phyloP scores from a whole-genome alignment of 2,888 invertebrate species.

The Eupithecia pulchellata region DNA sequence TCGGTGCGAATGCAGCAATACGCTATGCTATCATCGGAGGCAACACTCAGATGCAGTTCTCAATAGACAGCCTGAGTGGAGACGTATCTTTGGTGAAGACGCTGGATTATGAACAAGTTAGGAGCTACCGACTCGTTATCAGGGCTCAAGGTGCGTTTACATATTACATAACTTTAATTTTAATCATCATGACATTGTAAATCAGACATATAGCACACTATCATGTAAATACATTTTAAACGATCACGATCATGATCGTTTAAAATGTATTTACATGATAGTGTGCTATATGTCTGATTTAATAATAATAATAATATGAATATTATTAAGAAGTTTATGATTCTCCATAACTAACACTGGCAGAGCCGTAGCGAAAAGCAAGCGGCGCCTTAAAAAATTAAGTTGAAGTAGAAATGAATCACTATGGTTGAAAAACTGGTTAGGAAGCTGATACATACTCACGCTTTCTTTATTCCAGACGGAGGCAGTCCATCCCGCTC shows the following conservation, averaged over 20 bases:
- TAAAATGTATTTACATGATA: not conserved
- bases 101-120: constrained; percentile 94
- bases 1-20: constrained; percentile 96
- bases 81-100: constrained; percentile 94
- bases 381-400: too few relatives aligned
- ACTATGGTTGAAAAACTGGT: too few relatives aligned
- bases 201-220: too few relatives aligned
- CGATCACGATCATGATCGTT: too few relatives aligned
- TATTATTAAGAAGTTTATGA: too few relatives aligned
- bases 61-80: constrained; percentile 96
- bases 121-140: constrained; percentile 94
- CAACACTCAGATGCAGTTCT: constrained; percentile 96
- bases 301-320: too few relatives aligned
- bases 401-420: too few relatives aligned
- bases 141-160: constrained; percentile 91
- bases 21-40: constrained; percentile 98
- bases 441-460: too few relatives aligned
- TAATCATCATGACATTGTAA: too few relatives aligned
- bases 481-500: constrained; percentile 97
- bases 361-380: too few relatives aligned
- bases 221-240: not conserved
- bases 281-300: too few relatives aligned
- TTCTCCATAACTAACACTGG: too few relatives aligned
- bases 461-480: constrained; percentile 80
- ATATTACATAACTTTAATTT: not conserved